These are phyloP conservation scores for Mionectes olivaceus DNA, from an alignment of 2,797 vertebrate genomes.

Conservation along the genomic window DNA sequence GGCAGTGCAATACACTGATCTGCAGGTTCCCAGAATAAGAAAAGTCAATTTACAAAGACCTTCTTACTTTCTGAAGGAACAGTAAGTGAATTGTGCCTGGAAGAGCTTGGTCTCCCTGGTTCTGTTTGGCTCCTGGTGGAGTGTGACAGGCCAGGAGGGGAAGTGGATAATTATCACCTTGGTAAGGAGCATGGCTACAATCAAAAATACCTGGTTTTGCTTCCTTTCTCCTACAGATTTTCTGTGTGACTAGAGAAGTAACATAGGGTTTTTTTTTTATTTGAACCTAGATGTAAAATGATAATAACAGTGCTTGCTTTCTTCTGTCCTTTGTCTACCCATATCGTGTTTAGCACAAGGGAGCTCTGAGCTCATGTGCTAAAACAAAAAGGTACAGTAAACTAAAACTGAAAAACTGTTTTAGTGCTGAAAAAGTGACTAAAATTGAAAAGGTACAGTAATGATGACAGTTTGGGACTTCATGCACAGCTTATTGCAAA, in stretches of 20 bases:
- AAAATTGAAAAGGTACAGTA: background rate
- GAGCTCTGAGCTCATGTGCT: background rate
- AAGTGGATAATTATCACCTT: background rate
- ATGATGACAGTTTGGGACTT: background rate
- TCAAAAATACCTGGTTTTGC: background rate
- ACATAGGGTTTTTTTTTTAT: background rate
- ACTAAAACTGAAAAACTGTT: too few relatives aligned
- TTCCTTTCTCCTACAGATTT: background rate
- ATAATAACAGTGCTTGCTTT: background rate
- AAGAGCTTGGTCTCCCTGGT: background rate
- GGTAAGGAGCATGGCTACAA: background rate
- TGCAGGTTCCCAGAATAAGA: constrained; percentile 3
- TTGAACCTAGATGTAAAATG: background rate
- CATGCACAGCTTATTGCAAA: background rate
- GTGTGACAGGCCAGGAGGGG: background rate
- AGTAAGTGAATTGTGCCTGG: background rate
- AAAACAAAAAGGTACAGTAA: background rate
- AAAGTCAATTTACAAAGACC: background rate
- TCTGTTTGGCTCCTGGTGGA: background rate
- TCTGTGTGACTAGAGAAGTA: background rate
- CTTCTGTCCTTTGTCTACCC: background rate
- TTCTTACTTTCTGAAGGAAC: background rate
- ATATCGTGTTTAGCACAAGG: accelerated
- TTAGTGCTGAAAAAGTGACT: too few relatives aligned
- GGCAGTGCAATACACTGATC: background rate